Evolutionary conservation across 2,888 invertebrate species (phyloP).

Genomic region (Aromia moschata): DNA sequence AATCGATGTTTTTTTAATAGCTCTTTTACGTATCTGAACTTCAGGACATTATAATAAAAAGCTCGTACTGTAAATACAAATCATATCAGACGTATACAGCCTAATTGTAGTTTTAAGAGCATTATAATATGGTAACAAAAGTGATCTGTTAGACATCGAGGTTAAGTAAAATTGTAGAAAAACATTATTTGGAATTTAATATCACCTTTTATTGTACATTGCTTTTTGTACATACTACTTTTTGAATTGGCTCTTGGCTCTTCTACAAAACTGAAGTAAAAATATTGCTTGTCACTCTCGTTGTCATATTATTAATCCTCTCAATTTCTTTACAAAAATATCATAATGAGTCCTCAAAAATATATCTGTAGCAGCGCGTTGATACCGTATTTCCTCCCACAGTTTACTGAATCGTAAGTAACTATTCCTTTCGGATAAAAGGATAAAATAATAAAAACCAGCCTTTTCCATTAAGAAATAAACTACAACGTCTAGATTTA

Average conservation of each 20-base stretch:
- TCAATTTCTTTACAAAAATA: constrained; percentile 5
- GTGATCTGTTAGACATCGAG: neutral
- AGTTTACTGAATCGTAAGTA: neutral
- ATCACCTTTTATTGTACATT: neutral
- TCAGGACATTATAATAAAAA: neutral
- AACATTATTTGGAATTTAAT: neutral
- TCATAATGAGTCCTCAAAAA: constrained; percentile 1
- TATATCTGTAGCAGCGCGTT: neutral
- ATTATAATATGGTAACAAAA: neutral
- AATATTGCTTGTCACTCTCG: no score
- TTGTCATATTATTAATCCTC: no score
- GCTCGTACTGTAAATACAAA: constrained; percentile 3
- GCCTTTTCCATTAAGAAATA: constrained; percentile 19
- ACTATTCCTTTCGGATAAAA: neutral
- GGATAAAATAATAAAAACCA: constrained; percentile 11
- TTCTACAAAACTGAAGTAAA: no score
- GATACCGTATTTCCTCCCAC: neutral
- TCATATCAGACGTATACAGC: neutral
- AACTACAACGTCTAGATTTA: constrained; percentile 6
- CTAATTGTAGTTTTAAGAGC: neutral
- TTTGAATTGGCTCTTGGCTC: no score
- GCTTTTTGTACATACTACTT: no score
- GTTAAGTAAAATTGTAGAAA: neutral
- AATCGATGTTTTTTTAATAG: neutral
- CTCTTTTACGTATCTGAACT: constrained; percentile 3